These are phyloP conservation scores for Sialia sialis DNA, from an alignment of 2,113 vertebrate species.

Conservation along the genomic window DNA sequence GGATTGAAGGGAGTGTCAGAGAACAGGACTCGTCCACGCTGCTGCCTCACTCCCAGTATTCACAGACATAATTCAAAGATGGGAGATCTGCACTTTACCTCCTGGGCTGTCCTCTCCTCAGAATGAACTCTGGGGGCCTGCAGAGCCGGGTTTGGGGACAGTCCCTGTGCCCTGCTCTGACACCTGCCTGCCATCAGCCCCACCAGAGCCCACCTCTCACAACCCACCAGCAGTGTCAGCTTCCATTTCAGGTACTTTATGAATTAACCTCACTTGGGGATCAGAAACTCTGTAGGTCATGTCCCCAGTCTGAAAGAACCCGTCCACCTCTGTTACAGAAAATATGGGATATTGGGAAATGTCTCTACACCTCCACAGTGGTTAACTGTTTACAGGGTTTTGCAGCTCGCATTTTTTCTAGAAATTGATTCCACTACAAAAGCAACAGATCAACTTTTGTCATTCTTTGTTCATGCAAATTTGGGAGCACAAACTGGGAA, in stretches of 20 bases:
- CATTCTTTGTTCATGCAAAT: fast-evolving
- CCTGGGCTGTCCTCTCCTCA: background rate
- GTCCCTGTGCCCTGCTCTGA: background rate
- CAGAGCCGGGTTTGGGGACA: background rate
- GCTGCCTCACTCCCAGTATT: background rate
- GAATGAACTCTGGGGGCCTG: fast-evolving
- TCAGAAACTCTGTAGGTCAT: background rate
- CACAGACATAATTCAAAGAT: background rate
- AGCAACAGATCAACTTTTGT: background rate
- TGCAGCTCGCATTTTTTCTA: background rate
- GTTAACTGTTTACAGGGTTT: background rate
- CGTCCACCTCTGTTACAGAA: background rate
- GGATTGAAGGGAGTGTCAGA: background rate
- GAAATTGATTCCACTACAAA: background rate
- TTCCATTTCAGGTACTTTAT: background rate
- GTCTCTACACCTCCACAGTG: background rate
- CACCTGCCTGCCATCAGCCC: background rate
- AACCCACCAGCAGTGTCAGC: background rate
- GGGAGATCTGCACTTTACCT: background rate
- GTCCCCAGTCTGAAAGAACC: background rate
- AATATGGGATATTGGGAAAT: background rate
- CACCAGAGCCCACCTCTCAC: background rate
- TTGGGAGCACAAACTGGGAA: fast-evolving
- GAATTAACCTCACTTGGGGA: background rate
- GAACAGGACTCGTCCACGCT: background rate